Percentiles rank a stretch among this genome's conserved stretches.
These are phyloP conservation scores for Rynchops niger DNA, from an alignment of 2,113 vertebrate species.

Conservation along the genomic window DNA sequence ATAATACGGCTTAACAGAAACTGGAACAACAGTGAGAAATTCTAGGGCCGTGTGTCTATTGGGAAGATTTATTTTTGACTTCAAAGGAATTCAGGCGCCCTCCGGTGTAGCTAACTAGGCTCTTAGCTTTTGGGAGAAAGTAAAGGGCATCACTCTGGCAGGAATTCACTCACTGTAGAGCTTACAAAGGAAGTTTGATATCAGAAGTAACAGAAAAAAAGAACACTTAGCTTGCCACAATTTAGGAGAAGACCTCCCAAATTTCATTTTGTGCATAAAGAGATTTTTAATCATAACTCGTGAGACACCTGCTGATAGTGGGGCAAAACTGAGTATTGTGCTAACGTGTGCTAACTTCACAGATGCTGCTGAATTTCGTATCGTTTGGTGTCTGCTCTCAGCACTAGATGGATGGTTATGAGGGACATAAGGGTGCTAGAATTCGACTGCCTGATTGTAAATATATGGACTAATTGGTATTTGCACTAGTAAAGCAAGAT, in stretches of 20 bases:
- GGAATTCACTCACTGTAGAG: not conserved
- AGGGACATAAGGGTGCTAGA: not conserved
- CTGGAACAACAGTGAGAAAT: conserved; percentile 19
- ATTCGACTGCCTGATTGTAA: not conserved
- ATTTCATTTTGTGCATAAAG: not conserved
- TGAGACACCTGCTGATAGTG: not conserved
- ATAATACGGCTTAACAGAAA: not conserved
- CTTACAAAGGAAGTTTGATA: not conserved
- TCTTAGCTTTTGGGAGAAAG: not conserved
- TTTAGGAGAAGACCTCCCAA: accelerated
- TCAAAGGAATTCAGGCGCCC: not conserved
- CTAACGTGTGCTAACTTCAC: not conserved
- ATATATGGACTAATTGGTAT: not conserved
- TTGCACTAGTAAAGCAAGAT: not conserved
- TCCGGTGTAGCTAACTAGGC: not conserved
- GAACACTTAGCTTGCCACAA: not conserved
- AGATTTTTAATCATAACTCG: not conserved
- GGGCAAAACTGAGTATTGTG: not conserved
- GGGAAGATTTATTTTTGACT: not conserved
- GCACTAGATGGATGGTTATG: accelerated
- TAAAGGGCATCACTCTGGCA: not conserved
- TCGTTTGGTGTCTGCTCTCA: not conserved
- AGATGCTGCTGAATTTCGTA: not conserved
- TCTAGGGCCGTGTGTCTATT: not conserved
- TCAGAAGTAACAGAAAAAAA: not conserved